Base-by-base conservation (phyloP, 2,113 vertebrate genomes). In the Chrysochloris asiatica region DNA sequence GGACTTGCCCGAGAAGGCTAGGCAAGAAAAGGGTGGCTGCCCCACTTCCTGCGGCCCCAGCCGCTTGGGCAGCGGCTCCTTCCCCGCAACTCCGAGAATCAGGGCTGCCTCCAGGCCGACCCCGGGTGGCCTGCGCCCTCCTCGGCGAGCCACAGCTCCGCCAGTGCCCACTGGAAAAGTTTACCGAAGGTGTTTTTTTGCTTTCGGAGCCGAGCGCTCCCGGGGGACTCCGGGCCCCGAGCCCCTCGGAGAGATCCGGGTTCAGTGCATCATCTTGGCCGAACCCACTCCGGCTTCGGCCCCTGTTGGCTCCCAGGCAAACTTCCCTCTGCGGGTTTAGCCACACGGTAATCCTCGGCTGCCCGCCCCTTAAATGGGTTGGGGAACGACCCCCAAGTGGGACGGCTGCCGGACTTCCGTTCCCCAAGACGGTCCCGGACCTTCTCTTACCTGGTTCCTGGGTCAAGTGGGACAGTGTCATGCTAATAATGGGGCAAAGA, bases 81-180 rank as follows among this genome's bases (percentile, higher is more conserved):
- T 63, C 71, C 4, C 72, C 28, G 19, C 28, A 73, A 21, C 10
- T 52, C 67, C 7, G 61, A 11, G 63, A 69, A 16, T 48, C 43
- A 0, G 0, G 43, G 36, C 38, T 6, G 67, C 50, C 54, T n/a
- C 38, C 30, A 0, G 71, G 41, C 19, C 6, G 6, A 63, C 38
- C 30, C 33, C 33, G 28, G 65, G n/a, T 36, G n/a, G 33, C 65
- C 33, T 17, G 28, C 43, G 56, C 30, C 45, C 33, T 59, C 45
- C 12, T 36, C 19, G 22, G 59, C 19, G 30, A 22, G 54, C 26
- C 67, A 14, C 61, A 3, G 69, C 50, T 26, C 50, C 61, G 65
- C 59, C 45, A 2, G 41, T 36, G 63, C 52, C 91, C 36, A 3
- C 28, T 19, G 75, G 75, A 94, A 97, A 96, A 97, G 95, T 97